Evolutionary conservation across 2,797 vertebrate genomes (phyloP).

Genomic region (Characodon lateralis): DNA sequence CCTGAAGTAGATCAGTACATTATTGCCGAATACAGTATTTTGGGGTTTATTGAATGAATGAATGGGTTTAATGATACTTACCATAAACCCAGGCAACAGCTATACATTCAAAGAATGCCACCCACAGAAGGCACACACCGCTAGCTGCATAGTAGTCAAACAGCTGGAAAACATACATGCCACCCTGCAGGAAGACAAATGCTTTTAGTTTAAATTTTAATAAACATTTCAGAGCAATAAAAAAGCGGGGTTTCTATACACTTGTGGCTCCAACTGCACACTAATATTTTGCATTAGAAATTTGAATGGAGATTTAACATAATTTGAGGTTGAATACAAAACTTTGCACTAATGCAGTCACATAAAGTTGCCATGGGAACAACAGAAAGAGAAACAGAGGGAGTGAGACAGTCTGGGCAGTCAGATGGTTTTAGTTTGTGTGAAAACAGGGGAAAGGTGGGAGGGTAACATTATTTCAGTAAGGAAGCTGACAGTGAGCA

Average conservation of each 20-base stretch:
- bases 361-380: constrained; percentile 66
- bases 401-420: neutral
- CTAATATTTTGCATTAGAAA: neutral
- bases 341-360: constrained; percentile 34
- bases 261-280: neutral
- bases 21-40: neutral
- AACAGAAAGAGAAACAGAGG: neutral
- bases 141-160: constrained; percentile 99
- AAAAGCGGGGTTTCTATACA: neutral
- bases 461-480: neutral
- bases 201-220: neutral
- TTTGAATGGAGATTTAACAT: neutral
- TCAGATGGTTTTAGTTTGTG: neutral
- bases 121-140: constrained; percentile 99
- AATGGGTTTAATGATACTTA: constrained; percentile 75
- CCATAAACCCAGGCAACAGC: constrained; percentile 99
- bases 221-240: neutral
- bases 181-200: constrained; percentile 83
- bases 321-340: neutral
- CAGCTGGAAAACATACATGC: constrained; percentile 99
- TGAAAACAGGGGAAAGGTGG: neutral
- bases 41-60: neutral
- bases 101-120: constrained; percentile 99
- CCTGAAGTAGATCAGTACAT: no score
- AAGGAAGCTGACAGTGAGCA: neutral